Percentiles rank a stretch among this genome's conserved stretches.
Evolutionary conservation across 2,113 vertebrate genomes (phyloP).

Genomic region (Zapus hudsonius): DNA sequence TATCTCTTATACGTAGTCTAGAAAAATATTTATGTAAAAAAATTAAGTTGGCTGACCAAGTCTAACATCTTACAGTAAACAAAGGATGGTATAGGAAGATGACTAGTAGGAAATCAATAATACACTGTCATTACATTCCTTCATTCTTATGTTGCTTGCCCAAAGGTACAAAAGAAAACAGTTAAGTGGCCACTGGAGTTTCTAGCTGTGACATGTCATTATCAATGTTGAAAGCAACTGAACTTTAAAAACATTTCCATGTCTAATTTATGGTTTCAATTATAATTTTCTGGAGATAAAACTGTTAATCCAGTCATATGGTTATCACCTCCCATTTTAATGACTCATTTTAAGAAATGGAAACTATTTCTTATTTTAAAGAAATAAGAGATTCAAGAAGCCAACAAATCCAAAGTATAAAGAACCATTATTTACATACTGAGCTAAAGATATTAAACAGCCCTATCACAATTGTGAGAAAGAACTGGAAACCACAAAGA

Average conservation of each 20-base stretch:
- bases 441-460: constrained; percentile 50
- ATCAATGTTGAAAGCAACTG: not conserved
- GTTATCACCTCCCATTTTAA: not conserved
- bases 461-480: constrained; percentile 32
- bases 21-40: not conserved
- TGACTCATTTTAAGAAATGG: constrained; percentile 43
- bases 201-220: not conserved
- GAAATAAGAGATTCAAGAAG: constrained; percentile 41
- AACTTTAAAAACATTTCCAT: constrained; percentile 20
- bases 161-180: constrained; percentile 49
- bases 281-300: constrained; percentile 38
- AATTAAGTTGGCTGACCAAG: not conserved
- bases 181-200: not conserved
- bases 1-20: constrained; percentile 7
- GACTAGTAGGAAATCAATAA: not conserved
- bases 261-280: constrained; percentile 38
- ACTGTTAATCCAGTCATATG: constrained; percentile 4
- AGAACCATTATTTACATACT: constrained; percentile 31
- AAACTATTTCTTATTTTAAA: constrained; percentile 38
- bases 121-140: not conserved
- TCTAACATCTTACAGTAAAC: not conserved
- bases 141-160: constrained; percentile 26
- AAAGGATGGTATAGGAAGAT: not conserved
- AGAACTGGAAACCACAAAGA: constrained; percentile 50
- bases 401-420: constrained; percentile 47